These are phyloP conservation scores for Scaptomyza flava DNA, from an alignment of 2,888 invertebrate species.

Conservation along the genomic window DNA sequence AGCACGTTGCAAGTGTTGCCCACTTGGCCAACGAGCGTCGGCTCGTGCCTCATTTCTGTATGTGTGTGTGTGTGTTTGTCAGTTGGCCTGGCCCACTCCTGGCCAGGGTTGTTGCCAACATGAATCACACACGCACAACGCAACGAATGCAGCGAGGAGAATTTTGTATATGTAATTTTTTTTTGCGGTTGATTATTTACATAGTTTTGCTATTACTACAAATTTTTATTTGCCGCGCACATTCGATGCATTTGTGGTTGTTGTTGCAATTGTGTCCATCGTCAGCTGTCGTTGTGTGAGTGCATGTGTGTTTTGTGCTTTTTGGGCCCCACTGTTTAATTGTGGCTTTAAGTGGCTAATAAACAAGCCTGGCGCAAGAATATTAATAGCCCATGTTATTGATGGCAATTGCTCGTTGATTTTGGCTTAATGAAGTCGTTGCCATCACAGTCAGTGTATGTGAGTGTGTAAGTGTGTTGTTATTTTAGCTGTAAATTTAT, in stretches of 20 bases:
- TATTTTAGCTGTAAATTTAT: slow-evolving; percentile 52
- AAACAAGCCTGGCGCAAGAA: slow-evolving; percentile 74
- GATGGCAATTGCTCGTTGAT: slow-evolving; percentile 82
- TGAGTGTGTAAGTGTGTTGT: slow-evolving; percentile 12
- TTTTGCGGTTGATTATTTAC: slow-evolving; percentile 70
- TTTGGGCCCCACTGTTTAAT: slow-evolving; percentile 71
- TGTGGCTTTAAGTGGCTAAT: slow-evolving; percentile 75
- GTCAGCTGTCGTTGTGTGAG: slow-evolving; percentile 39
- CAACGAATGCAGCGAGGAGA: slow-evolving; percentile 54
- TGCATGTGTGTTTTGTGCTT: slow-evolving; percentile 45
- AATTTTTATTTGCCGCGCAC: slow-evolving; percentile 77
- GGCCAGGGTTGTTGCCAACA: slow-evolving; percentile 57
- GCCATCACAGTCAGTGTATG: slow-evolving; percentile 44
- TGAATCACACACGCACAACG: slow-evolving; percentile 74
- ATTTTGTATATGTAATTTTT: slow-evolving; percentile 28
- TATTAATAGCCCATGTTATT: slow-evolving; percentile 81
- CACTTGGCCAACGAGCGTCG: slow-evolving; percentile 63
- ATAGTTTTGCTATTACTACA: slow-evolving; percentile 81
- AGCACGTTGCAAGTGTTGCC: slow-evolving; percentile 57
- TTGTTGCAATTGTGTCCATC: slow-evolving; percentile 31
- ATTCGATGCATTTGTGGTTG: slow-evolving; percentile 33
- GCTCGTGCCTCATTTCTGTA: slow-evolving; percentile 58
- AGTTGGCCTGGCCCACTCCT: slow-evolving; percentile 66
- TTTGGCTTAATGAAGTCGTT: slow-evolving; percentile 82
- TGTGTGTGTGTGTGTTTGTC: slow-evolving; percentile 20